Conservation (phyloP, 2,888 invertebrate genomes). For the Tachina lurida region DNA sequence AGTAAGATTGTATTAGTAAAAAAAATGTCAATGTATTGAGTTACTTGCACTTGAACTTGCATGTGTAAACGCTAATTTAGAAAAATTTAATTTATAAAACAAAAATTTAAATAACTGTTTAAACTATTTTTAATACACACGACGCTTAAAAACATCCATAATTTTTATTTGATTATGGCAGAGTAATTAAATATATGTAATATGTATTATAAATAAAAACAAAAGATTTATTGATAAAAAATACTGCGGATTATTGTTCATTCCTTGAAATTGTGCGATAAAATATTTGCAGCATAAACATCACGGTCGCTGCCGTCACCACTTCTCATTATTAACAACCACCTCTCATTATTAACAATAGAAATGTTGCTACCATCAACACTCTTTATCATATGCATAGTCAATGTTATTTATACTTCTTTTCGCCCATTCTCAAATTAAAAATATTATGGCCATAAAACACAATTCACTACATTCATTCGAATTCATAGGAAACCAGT, state of each 20-base stretch:
- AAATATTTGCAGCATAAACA: constrained; percentile 28
- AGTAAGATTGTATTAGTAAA: too few species aligned
- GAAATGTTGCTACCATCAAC: constrained; percentile 18
- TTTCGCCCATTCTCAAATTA: not conserved
- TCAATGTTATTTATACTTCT: constrained; percentile 6
- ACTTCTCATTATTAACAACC: constrained; percentile 9
- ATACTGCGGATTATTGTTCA: constrained; percentile 31
- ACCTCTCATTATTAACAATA: constrained; percentile 10
- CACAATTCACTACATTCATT: constrained; percentile 22
- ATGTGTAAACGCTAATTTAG: too few species aligned
- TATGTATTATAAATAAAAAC: constrained; percentile 35
- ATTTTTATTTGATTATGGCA: constrained; percentile 45
- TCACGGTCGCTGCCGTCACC: not conserved
- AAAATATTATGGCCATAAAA: constrained; percentile 21
- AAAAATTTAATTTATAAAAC: too few species aligned
- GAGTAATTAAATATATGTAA: constrained; percentile 41
- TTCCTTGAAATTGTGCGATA: constrained; percentile 36
- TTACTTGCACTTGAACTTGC: too few species aligned
- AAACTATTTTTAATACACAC: not conserved
- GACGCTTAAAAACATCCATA: not conserved
- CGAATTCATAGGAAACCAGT: not conserved
- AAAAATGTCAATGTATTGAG: too few species aligned
- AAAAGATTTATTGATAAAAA: constrained; percentile 12
- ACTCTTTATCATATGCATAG: not conserved
- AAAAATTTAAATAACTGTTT: too few species aligned